These are phyloP conservation scores for Proctacanthus coquilletti DNA, from an alignment of 1,140 invertebrate species.

Conservation along the genomic window DNA sequence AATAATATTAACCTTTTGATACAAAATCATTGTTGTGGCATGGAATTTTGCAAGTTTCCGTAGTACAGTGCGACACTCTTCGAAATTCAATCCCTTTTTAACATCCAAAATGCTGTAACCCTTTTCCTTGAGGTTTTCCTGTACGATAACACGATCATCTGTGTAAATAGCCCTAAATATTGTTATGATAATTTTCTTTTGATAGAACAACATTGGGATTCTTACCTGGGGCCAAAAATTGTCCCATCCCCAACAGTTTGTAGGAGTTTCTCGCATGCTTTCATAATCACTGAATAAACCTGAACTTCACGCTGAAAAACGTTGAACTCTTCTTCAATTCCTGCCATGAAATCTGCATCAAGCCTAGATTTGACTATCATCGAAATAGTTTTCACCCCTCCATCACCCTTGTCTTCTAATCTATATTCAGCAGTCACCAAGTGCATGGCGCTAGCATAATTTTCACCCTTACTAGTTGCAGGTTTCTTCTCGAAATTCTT, in stretches of 20 bases:
- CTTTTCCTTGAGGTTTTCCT: conserved; percentile 34
- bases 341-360: conserved; percentile 4
- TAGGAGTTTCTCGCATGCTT: conserved; percentile 4
- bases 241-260: conserved; percentile 5
- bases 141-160: conserved; percentile 28
- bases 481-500: conserved; percentile 4
- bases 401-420: conserved; percentile 1
- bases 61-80: conserved; percentile 33
- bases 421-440: conserved; percentile 5
- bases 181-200: background rate
- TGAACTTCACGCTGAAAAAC: conserved; percentile 6
- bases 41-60: conserved; percentile 37
- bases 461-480: conserved; percentile 10
- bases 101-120: conserved; percentile 37
- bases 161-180: conserved; percentile 8
- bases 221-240: conserved; percentile 9
- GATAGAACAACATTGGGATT: background rate
- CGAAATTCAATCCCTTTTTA: conserved; percentile 33
- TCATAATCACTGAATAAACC: conserved; percentile 6
- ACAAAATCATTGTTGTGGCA: conserved; percentile 34
- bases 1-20: conserved; percentile 29
- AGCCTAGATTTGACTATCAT: conserved; percentile 8
- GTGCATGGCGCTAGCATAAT: conserved; percentile 7
- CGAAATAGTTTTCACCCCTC: background rate
- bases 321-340: conserved; percentile 7